These are phyloP conservation scores for Erythrocercus mccallii DNA, from an alignment of 2,113 vertebrate genomes.

Conservation along the genomic window DNA sequence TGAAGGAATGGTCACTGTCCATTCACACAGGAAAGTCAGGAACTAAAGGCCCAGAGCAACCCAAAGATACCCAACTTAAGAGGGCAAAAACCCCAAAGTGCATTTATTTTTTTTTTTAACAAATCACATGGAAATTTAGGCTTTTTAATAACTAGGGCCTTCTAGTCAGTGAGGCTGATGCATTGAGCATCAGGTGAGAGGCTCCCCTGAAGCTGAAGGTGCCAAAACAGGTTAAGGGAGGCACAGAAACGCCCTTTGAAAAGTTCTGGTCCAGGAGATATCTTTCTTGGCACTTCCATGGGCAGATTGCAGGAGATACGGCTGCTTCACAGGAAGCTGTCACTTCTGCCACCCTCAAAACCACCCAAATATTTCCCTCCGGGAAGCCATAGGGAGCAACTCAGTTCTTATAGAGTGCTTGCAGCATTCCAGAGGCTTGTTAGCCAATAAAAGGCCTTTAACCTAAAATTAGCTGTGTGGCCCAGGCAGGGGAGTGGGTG, in stretches of 20 bases:
- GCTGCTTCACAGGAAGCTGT: background rate
- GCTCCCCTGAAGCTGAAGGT: background rate
- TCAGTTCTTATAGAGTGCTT: background rate
- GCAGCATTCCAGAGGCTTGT: background rate
- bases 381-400: background rate
- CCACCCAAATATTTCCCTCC: background rate
- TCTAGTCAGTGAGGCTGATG: background rate
- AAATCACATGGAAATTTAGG: background rate
- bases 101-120: background rate
- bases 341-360: background rate
- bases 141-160: background rate
- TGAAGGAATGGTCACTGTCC: background rate
- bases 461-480: background rate
- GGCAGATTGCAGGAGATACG: accelerated
- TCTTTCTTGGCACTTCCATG: background rate
- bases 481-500: background rate
- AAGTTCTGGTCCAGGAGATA: background rate
- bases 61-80: background rate
- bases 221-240: background rate
- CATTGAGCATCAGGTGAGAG: background rate
- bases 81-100: background rate
- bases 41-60: background rate
- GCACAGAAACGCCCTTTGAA: background rate
- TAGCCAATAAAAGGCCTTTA: background rate
- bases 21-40: background rate